Percentiles rank a stretch among this genome's conserved stretches.
Conservation (phyloP, 2,888 invertebrate genomes). For the Chironomus riparius region DNA sequence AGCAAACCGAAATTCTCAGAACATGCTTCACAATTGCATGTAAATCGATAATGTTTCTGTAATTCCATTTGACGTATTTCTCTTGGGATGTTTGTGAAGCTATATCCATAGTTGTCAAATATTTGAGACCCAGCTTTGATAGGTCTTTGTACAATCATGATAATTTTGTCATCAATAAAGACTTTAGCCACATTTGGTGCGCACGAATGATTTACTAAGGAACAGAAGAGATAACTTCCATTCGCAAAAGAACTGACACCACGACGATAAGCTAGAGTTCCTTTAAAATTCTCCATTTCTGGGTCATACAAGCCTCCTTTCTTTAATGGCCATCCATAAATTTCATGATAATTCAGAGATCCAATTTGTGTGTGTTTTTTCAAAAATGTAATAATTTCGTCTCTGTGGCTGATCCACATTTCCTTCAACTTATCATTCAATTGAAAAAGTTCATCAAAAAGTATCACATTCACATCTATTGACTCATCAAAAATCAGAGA, state of each 20-base stretch:
- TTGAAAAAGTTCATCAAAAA: neutral
- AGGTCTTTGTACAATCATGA: constrained; percentile 51
- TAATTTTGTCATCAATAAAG: constrained; percentile 45
- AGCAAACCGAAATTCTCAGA: constrained; percentile 54
- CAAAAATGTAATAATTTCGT: constrained; percentile 36
- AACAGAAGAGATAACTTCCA: constrained; percentile 68
- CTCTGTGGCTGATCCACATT: constrained; percentile 30
- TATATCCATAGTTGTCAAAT: constrained; percentile 73
- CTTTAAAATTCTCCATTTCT: constrained; percentile 30
- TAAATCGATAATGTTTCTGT: constrained; percentile 67
- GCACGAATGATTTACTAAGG: constrained; percentile 82
- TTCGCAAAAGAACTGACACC: constrained; percentile 33
- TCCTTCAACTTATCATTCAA: neutral
- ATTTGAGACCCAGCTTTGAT: constrained; percentile 64
- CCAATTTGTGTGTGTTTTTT: neutral
- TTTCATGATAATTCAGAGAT: constrained; percentile 3
- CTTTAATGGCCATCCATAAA: constrained; percentile 1
- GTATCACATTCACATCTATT: neutral
- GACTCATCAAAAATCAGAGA: neutral
- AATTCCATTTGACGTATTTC: constrained; percentile 51
- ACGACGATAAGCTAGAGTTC: neutral
- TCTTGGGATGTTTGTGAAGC: constrained; percentile 57
- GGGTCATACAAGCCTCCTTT: neutral
- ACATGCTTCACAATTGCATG: constrained; percentile 70
- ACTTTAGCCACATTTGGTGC: constrained; percentile 67